Conservation (phyloP, 64 coral and sea anemone genomes). For the Orbicella faveolata region DNA sequence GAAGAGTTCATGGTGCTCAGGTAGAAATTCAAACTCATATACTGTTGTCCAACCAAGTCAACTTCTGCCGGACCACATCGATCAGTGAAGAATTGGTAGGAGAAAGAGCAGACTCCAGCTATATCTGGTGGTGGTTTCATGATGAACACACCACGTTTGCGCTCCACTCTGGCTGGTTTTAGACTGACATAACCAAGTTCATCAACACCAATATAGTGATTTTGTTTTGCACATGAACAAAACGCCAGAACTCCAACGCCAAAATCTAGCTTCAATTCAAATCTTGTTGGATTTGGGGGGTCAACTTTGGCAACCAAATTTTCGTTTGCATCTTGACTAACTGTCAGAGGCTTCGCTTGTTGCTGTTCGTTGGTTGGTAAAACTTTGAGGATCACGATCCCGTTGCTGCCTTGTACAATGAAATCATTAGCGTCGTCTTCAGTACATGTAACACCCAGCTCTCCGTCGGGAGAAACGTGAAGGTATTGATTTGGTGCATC, state of each 20-base stretch:
- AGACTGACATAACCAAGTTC: conserved; percentile 17
- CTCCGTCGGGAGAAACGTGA: neutral
- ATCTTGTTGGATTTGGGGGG: neutral
- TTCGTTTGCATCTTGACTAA: neutral
- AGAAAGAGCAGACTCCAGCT: conserved; percentile 13
- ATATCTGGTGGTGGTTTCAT: neutral
- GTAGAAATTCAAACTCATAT: conserved; percentile 55
- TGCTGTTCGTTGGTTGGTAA: no score
- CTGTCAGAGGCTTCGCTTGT: neutral
- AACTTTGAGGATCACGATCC: conserved; percentile 27
- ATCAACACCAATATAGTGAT: conserved; percentile 38
- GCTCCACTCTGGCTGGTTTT: neutral
- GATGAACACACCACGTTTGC: conserved; percentile 6
- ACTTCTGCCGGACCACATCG: conserved; percentile 9
- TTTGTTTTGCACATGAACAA: conserved; percentile 5
- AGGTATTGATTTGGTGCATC: conserved; percentile 11
- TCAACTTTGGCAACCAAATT: neutral
- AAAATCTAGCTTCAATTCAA: conserved; percentile 56
- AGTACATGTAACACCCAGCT: neutral
- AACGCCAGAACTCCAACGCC: conserved; percentile 53
- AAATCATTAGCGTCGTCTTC: conserved; percentile 5
- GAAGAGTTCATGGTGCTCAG: conserved; percentile 33
- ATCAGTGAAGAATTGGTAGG: conserved; percentile 45
- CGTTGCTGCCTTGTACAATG: conserved; percentile 35
- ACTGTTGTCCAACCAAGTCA: neutral